A percentile compares a stretch with the other conserved stretches of the same genome.
phyloP scores from a whole-genome alignment of 1,140 invertebrate species.

The Paralvinella palmiformis region DNA sequence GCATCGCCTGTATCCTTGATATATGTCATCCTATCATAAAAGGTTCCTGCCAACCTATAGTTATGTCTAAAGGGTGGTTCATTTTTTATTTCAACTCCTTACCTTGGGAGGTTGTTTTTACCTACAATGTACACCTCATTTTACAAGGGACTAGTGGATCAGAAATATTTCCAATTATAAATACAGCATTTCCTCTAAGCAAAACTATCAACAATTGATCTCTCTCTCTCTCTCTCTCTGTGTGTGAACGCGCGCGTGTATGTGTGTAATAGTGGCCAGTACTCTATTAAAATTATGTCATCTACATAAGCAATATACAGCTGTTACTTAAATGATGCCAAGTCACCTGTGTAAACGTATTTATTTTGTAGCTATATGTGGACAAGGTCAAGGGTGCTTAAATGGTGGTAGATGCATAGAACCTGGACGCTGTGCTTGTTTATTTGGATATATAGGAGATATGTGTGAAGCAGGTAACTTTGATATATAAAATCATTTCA shows the following conservation, averaged over 20 bases:
- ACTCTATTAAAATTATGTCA: not conserved
- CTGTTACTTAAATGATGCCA: not conserved
- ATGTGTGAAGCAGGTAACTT: slow-evolving; percentile 69
- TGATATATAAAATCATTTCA: not conserved
- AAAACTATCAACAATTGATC: not conserved
- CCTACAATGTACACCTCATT: too few relatives aligned
- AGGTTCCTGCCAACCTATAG: too few relatives aligned
- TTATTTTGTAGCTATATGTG: slow-evolving; percentile 65
- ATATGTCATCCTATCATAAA: too few relatives aligned
- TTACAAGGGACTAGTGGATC: too few relatives aligned
- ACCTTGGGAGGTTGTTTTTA: too few relatives aligned
- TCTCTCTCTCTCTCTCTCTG: too few relatives aligned
- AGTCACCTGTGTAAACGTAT: not conserved
- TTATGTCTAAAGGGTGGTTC: too few relatives aligned
- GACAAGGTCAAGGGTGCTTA: slow-evolving; percentile 69
- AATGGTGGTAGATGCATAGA: slow-evolving; percentile 81
- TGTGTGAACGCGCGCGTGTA: not conserved
- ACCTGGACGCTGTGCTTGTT: slow-evolving; percentile 75
- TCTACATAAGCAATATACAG: not conserved
- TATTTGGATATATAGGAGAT: slow-evolving; percentile 76
- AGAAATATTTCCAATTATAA: too few relatives aligned
- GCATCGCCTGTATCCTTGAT: too few relatives aligned
- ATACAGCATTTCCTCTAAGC: not conserved
- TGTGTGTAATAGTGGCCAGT: not conserved
- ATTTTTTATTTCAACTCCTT: too few relatives aligned